These are phyloP conservation scores for Dicyrtomina minuta DNA, from an alignment of 2,888 invertebrate genomes.

Conservation along the genomic window DNA sequence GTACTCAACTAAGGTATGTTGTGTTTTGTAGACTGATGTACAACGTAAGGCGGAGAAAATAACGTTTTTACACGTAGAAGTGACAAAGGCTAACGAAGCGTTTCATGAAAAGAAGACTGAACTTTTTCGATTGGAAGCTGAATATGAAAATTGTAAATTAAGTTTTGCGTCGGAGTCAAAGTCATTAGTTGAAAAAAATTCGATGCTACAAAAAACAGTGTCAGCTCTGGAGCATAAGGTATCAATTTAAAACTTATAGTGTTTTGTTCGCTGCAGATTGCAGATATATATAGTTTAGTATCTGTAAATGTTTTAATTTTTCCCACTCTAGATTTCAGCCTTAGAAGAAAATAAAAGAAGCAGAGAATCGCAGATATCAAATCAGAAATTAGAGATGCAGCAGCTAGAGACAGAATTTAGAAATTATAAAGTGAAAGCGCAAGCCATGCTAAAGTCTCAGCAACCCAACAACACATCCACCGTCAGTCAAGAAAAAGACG, in stretches of 20 bases:
- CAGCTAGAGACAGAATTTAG: conserved; percentile 49
- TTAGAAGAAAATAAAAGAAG: conserved; percentile 51
- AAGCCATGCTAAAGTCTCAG: conserved; percentile 51
- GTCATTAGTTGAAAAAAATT: conserved; percentile 44
- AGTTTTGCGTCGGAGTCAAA: conserved; percentile 48
- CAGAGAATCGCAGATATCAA: conserved; percentile 50
- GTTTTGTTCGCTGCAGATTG: not conserved
- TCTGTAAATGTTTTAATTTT: too few species aligned
- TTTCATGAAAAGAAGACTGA: conserved; percentile 47
- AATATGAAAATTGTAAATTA: conserved; percentile 47
- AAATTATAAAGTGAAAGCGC: conserved; percentile 52
- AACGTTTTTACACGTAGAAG: conserved; percentile 49
- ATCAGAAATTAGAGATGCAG: conserved; percentile 50
- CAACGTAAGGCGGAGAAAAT: conserved; percentile 49
- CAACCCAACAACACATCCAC: conserved; percentile 32
- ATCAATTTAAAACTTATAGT: not conserved
- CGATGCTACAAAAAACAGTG: conserved; percentile 40
- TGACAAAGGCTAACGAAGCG: conserved; percentile 47
- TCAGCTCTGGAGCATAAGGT: conserved; percentile 49
- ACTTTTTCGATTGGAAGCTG: conserved; percentile 41
- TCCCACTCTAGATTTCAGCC: conserved; percentile 44
- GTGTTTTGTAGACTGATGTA: conserved; percentile 41
- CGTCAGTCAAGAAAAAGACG: conserved; percentile 40
- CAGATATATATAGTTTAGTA: too few species aligned
- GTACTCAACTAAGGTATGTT: not conserved